Evolutionary conservation across 2,888 invertebrate genomes (phyloP).

Genomic region (Coecobrya sp.): DNA sequence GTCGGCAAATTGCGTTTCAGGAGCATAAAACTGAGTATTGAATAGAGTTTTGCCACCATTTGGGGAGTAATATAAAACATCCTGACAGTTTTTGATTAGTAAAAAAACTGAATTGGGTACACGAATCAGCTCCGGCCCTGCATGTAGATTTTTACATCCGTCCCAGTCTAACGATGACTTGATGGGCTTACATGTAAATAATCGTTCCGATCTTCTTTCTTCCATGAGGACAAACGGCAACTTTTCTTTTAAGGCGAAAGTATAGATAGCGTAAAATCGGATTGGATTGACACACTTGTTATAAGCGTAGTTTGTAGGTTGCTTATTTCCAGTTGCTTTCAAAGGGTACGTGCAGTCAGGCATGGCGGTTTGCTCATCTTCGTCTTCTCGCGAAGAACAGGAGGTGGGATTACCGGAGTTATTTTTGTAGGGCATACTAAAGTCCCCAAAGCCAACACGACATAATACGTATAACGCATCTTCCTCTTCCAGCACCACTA

Average conservation of each 20-base stretch:
- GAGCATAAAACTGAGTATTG: constrained; percentile 47
- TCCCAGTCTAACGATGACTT: neutral
- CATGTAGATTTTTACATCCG: neutral
- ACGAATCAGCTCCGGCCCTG: neutral
- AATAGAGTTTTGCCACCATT: constrained; percentile 63
- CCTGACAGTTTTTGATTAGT: constrained; percentile 60
- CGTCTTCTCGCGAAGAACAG: neutral
- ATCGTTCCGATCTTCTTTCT: constrained; percentile 62
- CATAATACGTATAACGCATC: constrained; percentile 50
- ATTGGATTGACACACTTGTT: neutral
- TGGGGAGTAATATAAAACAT: constrained; percentile 59
- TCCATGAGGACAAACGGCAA: constrained; percentile 22
- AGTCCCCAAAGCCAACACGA: constrained; percentile 47
- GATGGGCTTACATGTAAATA: constrained; percentile 51
- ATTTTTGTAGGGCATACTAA: neutral
- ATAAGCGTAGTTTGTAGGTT: neutral
- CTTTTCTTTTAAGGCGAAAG: constrained; percentile 5
- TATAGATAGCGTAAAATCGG: constrained; percentile 59
- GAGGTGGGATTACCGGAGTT: neutral
- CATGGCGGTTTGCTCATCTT: neutral
- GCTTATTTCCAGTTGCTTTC: neutral
- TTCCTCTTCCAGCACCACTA: constrained; percentile 66
- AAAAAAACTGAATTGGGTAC: neutral
- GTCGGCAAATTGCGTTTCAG: neutral
- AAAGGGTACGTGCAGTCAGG: constrained; percentile 12